Percentiles rank a stretch among this genome's conserved stretches.
These are phyloP conservation scores for Dorcus parallelipipedus DNA, from an alignment of 2,888 invertebrate species.

Conservation along the genomic window DNA sequence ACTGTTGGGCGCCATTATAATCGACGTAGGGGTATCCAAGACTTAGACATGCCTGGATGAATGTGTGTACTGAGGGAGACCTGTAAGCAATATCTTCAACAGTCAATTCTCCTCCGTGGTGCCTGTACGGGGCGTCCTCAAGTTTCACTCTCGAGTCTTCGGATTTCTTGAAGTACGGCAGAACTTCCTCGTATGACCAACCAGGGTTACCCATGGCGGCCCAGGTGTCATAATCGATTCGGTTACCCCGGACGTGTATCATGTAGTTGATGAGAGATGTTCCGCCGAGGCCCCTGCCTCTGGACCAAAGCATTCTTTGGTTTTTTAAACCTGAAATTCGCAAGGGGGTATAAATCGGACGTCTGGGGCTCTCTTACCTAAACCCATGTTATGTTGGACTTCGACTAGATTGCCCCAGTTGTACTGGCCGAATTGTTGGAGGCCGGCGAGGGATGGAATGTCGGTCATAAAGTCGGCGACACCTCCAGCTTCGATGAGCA, in stretches of 20 bases:
- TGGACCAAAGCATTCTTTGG: constrained; percentile 21
- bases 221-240: constrained; percentile 23
- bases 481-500: constrained; percentile 63
- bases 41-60: constrained; percentile 61
- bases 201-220: constrained; percentile 22
- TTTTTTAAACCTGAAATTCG: constrained; percentile 41
- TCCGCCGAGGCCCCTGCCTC: constrained; percentile 20
- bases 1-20: constrained; percentile 60
- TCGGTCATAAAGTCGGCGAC: constrained; percentile 53
- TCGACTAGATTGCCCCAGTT: constrained; percentile 61
- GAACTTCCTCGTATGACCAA: constrained; percentile 18
- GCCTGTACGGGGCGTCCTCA: constrained; percentile 28
- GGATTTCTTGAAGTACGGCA: constrained; percentile 18
- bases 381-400: constrained; percentile 52
- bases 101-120: constrained; percentile 42
- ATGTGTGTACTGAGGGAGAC: constrained; percentile 57
- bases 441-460: constrained; percentile 52
- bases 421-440: constrained; percentile 54
- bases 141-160: constrained; percentile 11
- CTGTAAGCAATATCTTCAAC: constrained; percentile 50
- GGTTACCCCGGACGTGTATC: constrained; percentile 16
- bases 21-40: constrained; percentile 53
- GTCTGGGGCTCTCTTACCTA: constrained; percentile 36
- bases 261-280: constrained; percentile 15
- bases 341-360: too few species aligned